These are phyloP conservation scores for Lasioglossum morio DNA, from an alignment of 2,888 invertebrate species.

Conservation along the genomic window DNA sequence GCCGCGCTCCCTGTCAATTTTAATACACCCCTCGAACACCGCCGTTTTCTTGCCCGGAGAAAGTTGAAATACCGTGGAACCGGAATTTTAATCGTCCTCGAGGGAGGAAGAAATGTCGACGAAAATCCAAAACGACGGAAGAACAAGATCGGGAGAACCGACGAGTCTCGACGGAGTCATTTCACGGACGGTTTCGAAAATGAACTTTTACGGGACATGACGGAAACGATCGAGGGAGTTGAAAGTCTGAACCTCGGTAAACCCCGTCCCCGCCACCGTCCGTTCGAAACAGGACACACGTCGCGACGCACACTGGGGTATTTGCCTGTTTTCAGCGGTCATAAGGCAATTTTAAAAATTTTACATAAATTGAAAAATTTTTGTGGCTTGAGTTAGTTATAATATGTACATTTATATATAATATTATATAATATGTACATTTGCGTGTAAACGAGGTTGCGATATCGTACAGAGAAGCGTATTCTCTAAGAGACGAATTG, in stretches of 20 bases:
- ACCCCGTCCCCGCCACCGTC: too few relatives aligned
- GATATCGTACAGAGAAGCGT: neutral
- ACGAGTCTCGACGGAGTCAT: neutral
- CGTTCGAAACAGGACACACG: too few relatives aligned
- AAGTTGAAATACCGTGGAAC: neutral
- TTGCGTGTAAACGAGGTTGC: neutral
- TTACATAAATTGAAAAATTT: too few relatives aligned
- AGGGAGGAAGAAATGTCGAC: too few relatives aligned
- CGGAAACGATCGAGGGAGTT: too few relatives aligned
- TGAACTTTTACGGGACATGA: too few relatives aligned
- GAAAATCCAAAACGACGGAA: neutral
- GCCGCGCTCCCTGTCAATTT: neutral
- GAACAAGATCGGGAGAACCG: neutral
- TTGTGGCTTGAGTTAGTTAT: too few relatives aligned
- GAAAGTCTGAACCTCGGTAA: too few relatives aligned
- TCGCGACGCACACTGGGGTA: too few relatives aligned
- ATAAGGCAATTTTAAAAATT: too few relatives aligned
- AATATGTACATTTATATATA: too few relatives aligned
- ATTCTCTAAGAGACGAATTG: constrained; percentile 9
- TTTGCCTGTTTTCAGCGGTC: too few relatives aligned
- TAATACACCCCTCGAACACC: neutral
- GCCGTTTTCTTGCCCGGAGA: neutral
- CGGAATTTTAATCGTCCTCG: neutral
- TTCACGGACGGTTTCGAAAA: neutral
- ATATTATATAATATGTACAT: neutral